Base-by-base conservation (phyloP, 2,113 vertebrate species). In the Grantiella picta region DNA sequence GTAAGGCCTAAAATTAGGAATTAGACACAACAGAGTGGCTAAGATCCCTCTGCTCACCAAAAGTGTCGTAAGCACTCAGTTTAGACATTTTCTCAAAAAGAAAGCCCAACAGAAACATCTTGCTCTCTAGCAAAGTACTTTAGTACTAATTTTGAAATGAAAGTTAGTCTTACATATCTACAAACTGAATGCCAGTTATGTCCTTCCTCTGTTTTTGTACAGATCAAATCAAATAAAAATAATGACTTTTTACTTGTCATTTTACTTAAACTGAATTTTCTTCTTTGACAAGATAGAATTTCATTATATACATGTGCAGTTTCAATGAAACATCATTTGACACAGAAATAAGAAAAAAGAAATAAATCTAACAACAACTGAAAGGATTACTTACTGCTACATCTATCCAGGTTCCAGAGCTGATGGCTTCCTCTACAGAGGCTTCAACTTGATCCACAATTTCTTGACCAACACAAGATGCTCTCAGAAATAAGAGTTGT, bases 381-480 rank as follows among this genome's bases (percentile, higher is more conserved):
- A 65, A 86, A 90, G 9, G 25, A 73, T 63, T 87, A 57, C 97
- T 95, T 98, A 99, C 99, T 97, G 98, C 98, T 91, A 99, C 97
- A 84, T 99, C 99, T 49, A 98, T 97, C 99, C 99, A 99, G 4
- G 95, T 98, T 89, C 98, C 98, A 8, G 99, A 99, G 93, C 90
- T 99, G 87, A 99, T 98, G 10, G 99, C 99, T 95, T 99, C 99
- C 73, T 99, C 99, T 82, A 99, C 98, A 31, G 99, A 99, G 8
- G 99, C 99, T 98, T 99, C 99, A 80, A 99, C 98, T 73, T 99
- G 99, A 98, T 99, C 99, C 45, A 99, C 98, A 85, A 99, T 98
- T 90, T 95, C 95, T 72, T 98, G 98, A 47, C 98, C 98, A 95
- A 99, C 98, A 91, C 99, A 99, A 77, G 98, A 98, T 4, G 98